Percentiles rank a stretch among this genome's conserved stretches.
Evolutionary conservation across 2,888 invertebrate species (phyloP).

Genomic region (Iselma pallidipennis): DNA sequence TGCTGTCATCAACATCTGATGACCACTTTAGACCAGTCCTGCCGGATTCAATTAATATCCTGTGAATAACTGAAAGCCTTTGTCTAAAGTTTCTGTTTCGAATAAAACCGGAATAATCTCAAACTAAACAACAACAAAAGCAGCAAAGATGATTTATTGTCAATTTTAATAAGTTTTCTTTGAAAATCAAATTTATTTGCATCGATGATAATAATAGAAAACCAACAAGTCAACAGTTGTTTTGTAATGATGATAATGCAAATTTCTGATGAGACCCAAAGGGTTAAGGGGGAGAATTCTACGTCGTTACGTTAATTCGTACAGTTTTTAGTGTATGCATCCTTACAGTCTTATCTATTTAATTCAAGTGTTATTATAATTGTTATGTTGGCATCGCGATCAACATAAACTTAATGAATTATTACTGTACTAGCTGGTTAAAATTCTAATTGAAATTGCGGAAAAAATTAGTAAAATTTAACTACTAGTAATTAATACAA

Average conservation of each 20-base stretch:
- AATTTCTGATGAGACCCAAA: neutral
- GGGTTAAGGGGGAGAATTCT: neutral
- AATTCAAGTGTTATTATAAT: slow-evolving; percentile 19
- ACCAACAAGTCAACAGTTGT: neutral
- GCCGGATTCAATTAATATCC: slow-evolving; percentile 17
- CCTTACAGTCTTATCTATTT: slow-evolving; percentile 19
- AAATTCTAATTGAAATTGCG: neutral
- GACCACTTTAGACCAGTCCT: slow-evolving; percentile 17
- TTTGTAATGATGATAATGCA: neutral
- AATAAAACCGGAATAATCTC: too few species aligned
- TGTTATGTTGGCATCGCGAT: slow-evolving; percentile 6
- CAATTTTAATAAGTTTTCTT: neutral
- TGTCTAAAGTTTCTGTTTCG: neutral
- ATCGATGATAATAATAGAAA: neutral
- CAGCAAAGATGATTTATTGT: too few species aligned
- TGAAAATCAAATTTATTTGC: neutral
- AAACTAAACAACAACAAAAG: too few species aligned
- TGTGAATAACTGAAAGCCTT: neutral
- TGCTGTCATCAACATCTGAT: slow-evolving; percentile 23
- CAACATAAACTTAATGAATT: slow-evolving; percentile 9
- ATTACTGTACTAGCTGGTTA: neutral
- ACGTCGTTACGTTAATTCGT: slow-evolving; percentile 13
- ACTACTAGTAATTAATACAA: too few species aligned
- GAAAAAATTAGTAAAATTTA: neutral
- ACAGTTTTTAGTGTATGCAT: slow-evolving; percentile 20